These are phyloP conservation scores for Acropora tenuis DNA, from an alignment of 64 coral and sea anemone species.

Conservation along the genomic window DNA sequence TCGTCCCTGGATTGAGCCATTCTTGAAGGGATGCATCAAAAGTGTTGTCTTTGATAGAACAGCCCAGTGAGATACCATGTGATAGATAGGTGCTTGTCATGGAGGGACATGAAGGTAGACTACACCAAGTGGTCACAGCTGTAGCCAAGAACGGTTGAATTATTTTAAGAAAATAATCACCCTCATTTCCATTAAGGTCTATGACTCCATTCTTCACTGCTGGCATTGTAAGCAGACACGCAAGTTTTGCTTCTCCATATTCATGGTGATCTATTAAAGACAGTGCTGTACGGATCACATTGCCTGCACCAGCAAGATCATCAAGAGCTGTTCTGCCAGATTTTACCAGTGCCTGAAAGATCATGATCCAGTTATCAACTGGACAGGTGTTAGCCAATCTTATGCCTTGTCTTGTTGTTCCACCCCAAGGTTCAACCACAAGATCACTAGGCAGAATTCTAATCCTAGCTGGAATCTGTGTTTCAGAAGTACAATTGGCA, in stretches of 20 bases:
- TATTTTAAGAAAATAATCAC: too few species aligned
- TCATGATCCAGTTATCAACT: constrained; percentile 72
- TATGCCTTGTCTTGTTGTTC: constrained; percentile 57
- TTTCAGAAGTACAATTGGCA: constrained; percentile 65
- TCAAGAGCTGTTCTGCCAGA: constrained; percentile 20
- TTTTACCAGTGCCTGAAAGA: constrained; percentile 63
- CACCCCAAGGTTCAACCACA: constrained; percentile 60
- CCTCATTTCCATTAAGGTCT: neutral
- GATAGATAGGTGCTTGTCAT: constrained; percentile 39
- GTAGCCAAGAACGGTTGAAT: too few species aligned
- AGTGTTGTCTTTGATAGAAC: constrained; percentile 5
- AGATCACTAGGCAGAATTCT: constrained; percentile 1
- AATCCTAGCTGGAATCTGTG: constrained; percentile 2
- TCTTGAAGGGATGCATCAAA: constrained; percentile 50
- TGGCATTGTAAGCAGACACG: constrained; percentile 37
- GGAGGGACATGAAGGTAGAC: constrained; percentile 33
- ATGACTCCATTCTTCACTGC: neutral
- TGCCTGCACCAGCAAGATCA: constrained; percentile 31
- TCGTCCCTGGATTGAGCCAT: constrained; percentile 51
- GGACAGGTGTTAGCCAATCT: constrained; percentile 54
- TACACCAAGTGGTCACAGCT: neutral
- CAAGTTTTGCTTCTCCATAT: constrained; percentile 66
- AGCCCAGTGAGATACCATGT: constrained; percentile 36
- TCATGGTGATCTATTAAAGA: constrained; percentile 45
- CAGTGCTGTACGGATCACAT: constrained; percentile 37